phyloP scores from a whole-genome alignment of 2,797 vertebrate genomes.

The Lepilemur septentrionalis region DNA sequence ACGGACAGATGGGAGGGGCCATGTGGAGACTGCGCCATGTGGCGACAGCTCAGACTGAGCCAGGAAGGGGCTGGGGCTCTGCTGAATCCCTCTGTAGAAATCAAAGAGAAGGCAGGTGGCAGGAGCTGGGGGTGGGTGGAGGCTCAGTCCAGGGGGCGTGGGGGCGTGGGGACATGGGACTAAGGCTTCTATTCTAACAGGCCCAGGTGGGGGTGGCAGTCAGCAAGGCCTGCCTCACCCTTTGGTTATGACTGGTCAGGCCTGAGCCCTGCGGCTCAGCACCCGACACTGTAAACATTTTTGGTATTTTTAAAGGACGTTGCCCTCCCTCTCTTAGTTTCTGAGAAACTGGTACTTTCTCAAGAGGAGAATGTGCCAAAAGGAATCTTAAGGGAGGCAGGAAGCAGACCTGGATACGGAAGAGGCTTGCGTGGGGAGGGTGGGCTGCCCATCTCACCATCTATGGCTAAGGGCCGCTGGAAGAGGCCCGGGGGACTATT shows the following conservation, averaged over 20 bases:
- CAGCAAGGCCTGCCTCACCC: conserved; percentile 79
- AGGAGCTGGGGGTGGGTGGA: conserved; percentile 74
- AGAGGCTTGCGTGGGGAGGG: background rate
- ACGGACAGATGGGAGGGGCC: conserved; percentile 44
- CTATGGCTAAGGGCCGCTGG: conserved; percentile 68
- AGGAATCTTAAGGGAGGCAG: background rate
- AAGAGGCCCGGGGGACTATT: conserved; percentile 80
- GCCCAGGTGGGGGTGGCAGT: conserved; percentile 77
- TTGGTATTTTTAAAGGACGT: conserved; percentile 78
- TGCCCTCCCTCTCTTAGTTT: conserved; percentile 62
- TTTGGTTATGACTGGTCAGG: conserved; percentile 81
- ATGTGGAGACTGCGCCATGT: conserved; percentile 49
- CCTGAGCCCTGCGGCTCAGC: conserved; percentile 72
- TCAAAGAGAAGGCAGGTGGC: conserved; percentile 81
- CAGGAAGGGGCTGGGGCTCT: conserved; percentile 31
- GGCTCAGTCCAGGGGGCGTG: background rate
- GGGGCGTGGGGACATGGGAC: background rate
- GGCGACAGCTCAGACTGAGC: conserved; percentile 42
- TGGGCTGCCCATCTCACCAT: conserved; percentile 57
- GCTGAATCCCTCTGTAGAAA: conserved; percentile 81
- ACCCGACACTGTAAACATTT: conserved; percentile 83
- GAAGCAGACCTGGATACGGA: conserved; percentile 57
- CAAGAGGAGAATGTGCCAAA: conserved; percentile 62
- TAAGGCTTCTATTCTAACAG: conserved; percentile 80
- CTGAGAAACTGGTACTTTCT: conserved; percentile 66